A percentile compares a stretch with the other conserved stretches of the same genome.
Conservation (phyloP, 2,888 invertebrate species). For the Drosophila barbarae region DNA sequence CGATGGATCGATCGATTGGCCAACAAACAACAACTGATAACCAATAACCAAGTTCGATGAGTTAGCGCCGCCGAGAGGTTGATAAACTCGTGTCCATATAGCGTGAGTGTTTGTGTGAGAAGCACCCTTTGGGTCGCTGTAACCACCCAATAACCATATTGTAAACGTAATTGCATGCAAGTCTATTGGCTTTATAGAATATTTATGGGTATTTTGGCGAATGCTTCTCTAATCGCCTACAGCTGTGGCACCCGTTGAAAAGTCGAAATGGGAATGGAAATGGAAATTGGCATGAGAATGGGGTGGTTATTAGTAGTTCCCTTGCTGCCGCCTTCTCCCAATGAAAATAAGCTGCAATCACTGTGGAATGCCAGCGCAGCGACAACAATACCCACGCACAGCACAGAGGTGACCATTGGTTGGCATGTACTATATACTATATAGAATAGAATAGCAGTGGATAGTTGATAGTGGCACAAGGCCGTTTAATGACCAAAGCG, state of each 20-base stretch:
- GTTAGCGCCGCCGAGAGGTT: conserved; percentile 50
- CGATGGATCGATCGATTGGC: conserved; percentile 70
- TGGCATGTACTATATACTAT: conserved; percentile 1
- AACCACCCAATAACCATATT: conserved; percentile 29
- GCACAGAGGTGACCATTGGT: conserved; percentile 25
- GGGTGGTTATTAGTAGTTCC: conserved; percentile 3
- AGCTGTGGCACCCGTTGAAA: conserved; percentile 28
- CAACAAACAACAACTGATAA: conserved; percentile 60
- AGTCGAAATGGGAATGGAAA: neutral
- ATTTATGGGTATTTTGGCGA: conserved; percentile 55
- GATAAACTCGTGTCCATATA: conserved; percentile 57
- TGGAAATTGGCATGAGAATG: neutral
- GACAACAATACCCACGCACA: conserved; percentile 30
- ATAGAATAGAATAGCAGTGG: conserved; percentile 13
- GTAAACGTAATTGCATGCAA: conserved; percentile 61
- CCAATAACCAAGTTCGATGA: conserved; percentile 49
- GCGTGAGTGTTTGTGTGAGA: conserved; percentile 1
- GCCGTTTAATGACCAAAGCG: conserved; percentile 67
- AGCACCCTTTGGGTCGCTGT: conserved; percentile 1
- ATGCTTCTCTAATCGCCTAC: conserved; percentile 26
- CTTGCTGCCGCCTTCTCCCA: conserved; percentile 3
- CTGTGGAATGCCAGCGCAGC: conserved; percentile 32
- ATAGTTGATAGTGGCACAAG: conserved; percentile 57
- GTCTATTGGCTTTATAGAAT: conserved; percentile 64
- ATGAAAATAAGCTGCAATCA: conserved; percentile 32